phyloP scores from a whole-genome alignment of 1,140 invertebrate genomes.

The Saxidomus purpurata region DNA sequence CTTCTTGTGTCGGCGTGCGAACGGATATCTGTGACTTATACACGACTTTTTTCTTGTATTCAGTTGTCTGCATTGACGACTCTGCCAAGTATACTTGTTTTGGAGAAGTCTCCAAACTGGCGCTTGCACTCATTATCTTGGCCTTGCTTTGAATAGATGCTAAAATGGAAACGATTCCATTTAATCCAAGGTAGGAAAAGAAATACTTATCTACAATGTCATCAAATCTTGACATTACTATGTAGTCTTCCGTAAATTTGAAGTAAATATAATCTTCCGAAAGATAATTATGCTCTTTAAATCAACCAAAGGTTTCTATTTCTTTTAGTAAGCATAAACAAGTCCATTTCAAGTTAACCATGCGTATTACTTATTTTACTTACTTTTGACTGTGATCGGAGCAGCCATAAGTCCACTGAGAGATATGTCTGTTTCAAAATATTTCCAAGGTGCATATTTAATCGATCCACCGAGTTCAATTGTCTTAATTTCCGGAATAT shows the following conservation, averaged over 20 bases:
- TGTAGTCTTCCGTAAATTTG: too few relatives aligned
- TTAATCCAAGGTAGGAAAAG: too few relatives aligned
- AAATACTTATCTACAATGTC: too few relatives aligned
- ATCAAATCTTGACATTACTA: too few relatives aligned
- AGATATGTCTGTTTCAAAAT: conserved; percentile 60
- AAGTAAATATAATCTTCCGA: too few relatives aligned
- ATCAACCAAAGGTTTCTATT: too few relatives aligned
- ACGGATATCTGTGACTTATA: conserved; percentile 67
- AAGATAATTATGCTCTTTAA: too few relatives aligned
- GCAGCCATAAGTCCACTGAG: conserved; percentile 58
- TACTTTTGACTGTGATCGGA: conserved; percentile 69
- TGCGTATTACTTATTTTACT: neutral
- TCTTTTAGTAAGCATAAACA: too few relatives aligned
- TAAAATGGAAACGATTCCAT: neutral
- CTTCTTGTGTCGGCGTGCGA: conserved; percentile 55
- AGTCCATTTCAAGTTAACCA: too few relatives aligned
- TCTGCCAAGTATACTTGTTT: conserved; percentile 62
- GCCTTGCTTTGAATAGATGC: conserved; percentile 58
- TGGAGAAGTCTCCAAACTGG: conserved; percentile 54
- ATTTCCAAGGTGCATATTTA: conserved; percentile 65
- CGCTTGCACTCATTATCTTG: conserved; percentile 57
- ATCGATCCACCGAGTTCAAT: conserved; percentile 68
- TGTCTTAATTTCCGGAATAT: conserved; percentile 61
- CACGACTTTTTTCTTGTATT: conserved; percentile 59
- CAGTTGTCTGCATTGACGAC: conserved; percentile 62